Conservation (phyloP, 1,140 invertebrate species). For the Brachionus asplanchnoidis region DNA sequence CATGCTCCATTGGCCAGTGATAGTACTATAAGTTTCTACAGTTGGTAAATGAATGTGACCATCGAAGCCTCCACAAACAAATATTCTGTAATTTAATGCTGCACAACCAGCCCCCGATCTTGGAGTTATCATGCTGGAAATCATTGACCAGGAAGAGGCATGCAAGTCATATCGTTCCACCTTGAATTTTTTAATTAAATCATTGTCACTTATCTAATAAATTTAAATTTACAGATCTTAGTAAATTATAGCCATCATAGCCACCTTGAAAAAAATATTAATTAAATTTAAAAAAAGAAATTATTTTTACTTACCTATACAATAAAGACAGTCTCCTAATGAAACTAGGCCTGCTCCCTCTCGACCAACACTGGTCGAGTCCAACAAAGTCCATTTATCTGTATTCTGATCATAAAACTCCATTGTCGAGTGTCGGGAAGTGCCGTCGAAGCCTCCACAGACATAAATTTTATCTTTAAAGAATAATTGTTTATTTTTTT, state of each 20-base stretch:
- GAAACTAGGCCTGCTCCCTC: slow-evolving; percentile 55
- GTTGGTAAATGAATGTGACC: slow-evolving; percentile 95
- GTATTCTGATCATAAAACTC: slow-evolving; percentile 50
- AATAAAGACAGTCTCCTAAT: slow-evolving; percentile 51
- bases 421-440: slow-evolving; percentile 51
- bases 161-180: slow-evolving; percentile 92
- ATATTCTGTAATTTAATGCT: slow-evolving; percentile 89
- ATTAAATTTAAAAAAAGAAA: not conserved
- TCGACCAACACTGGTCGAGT: slow-evolving; percentile 49
- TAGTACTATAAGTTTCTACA: slow-evolving; percentile 92
- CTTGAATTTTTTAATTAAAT: not conserved
- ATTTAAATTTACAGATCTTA: slow-evolving; percentile 53
- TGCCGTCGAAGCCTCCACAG: slow-evolving; percentile 55
- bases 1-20: slow-evolving; percentile 89
- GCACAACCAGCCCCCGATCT: slow-evolving; percentile 95
- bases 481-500: not conserved
- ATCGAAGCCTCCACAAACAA: slow-evolving; percentile 96
- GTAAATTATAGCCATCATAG: slow-evolving; percentile 52
- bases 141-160: slow-evolving; percentile 94
- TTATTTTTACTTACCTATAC: slow-evolving; percentile 47
- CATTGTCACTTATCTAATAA: not conserved
- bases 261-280: slow-evolving; percentile 47
- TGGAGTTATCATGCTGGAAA: slow-evolving; percentile 92
- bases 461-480: slow-evolving; percentile 51
- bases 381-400: slow-evolving; percentile 51